These are phyloP conservation scores for Drosophila pandora DNA, from an alignment of 1,140 invertebrate genomes.

Conservation along the genomic window DNA sequence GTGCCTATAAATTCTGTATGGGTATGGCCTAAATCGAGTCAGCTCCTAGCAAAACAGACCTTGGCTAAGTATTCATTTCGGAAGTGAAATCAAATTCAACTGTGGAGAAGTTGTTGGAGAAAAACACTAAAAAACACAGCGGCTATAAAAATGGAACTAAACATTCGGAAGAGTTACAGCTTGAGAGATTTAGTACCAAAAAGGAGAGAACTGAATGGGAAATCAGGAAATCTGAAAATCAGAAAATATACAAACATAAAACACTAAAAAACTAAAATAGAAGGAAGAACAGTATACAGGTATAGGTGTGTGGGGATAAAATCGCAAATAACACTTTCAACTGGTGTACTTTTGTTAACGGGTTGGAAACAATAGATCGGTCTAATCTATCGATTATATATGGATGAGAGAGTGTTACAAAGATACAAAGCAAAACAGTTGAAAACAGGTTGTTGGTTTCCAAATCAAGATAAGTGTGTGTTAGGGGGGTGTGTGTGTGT, in stretches of 20 bases:
- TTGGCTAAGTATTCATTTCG: slow-evolving; percentile 27
- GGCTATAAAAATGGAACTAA: slow-evolving; percentile 46
- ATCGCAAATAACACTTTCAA: slow-evolving; percentile 53
- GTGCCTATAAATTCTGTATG: slow-evolving; percentile 18
- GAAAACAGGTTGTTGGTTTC: slow-evolving; percentile 12
- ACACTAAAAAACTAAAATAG: neutral
- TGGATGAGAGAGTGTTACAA: slow-evolving; percentile 18
- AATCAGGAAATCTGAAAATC: slow-evolving; percentile 12
- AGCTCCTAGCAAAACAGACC: slow-evolving; percentile 32
- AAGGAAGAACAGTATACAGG: slow-evolving; percentile 3
- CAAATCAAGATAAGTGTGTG: slow-evolving; percentile 32
- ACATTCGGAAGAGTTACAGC: slow-evolving; percentile 33
- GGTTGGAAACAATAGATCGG: slow-evolving; percentile 35
- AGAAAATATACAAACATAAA: slow-evolving; percentile 6
- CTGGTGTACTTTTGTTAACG: slow-evolving; percentile 52
- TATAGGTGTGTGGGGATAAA: slow-evolving; percentile 14
- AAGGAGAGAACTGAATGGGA: slow-evolving; percentile 13
- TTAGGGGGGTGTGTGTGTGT: slow-evolving; percentile 8
- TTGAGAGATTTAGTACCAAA: slow-evolving; percentile 38
- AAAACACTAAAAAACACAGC: slow-evolving; percentile 41
- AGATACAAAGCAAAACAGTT: slow-evolving; percentile 45
- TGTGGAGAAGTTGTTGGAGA: slow-evolving; percentile 14
- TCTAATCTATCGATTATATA: slow-evolving; percentile 25
- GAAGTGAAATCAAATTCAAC: slow-evolving; percentile 35
- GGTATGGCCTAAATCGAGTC: slow-evolving; percentile 32